Evolutionary conservation across 2,888 invertebrate genomes (phyloP), one percentile per base, ranked within the genome.

Genomic region (Aleiodes alternator): DNA sequence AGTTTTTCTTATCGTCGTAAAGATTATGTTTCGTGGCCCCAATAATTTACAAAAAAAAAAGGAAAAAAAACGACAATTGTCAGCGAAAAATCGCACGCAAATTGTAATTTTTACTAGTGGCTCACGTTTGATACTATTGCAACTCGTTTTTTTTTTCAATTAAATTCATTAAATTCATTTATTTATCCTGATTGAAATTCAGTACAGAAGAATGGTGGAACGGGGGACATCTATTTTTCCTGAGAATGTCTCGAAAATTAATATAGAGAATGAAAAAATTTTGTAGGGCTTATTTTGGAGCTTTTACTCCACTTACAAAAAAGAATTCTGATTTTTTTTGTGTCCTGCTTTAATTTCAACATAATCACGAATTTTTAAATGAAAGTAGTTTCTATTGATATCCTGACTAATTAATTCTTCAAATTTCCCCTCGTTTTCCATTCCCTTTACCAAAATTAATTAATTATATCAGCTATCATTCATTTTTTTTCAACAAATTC

Each of bases 11-110:
- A 79, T 79, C 78, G 55, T 78, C 75, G 77, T 79, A 85, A 8
- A 87, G 87, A 87, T 87, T 87, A 87, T 87, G 86, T 87, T 86
- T 86, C 82, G 80, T 87, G 87, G 87, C 87, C 87, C 86, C 87
- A 85, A 87, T 87, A 86, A 84, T 87, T 85, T 84, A 84, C 82
- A 85, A 83, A 82, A 85, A 80, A 83, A 83, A 79, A 43, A 81
- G 2, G 2, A 23, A 23, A 23, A 23, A 78, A 80, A 84, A 83
- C 80, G 72, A 81, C 82, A 83, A 72, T 55, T 51, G n/a, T 69
- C 48, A 43, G 69, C 61, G 8, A 6, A 31, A 31, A n/a, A 31
- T 38, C n/a, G n/a, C n/a, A 12, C 14, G 12, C 11, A 51, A 16
- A 53, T 53, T 53, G 29, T 31, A 5, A 31, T 59, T 51, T 68